A percentile compares a stretch with the other conserved stretches of the same genome.
Conservation (phyloP, 2,113 vertebrate genomes). For the Strix uralensis region DNA sequence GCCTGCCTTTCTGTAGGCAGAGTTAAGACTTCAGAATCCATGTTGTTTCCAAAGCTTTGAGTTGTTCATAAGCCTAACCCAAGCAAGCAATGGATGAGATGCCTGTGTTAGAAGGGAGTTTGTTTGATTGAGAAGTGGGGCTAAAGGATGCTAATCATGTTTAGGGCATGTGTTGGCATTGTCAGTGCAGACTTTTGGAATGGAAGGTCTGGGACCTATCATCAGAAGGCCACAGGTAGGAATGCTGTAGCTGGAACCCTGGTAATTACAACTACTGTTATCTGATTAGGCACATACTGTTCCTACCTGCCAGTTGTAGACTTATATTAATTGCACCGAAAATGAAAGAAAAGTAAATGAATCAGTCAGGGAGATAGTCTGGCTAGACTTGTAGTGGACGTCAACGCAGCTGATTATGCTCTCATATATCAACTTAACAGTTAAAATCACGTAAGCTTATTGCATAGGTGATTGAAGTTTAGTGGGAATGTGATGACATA, state of each 20-base stretch:
- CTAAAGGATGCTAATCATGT: background rate
- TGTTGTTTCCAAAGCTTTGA: background rate
- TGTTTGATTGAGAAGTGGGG: background rate
- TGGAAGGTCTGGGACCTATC: background rate
- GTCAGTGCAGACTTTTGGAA: background rate
- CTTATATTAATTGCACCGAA: background rate
- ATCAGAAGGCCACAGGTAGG: background rate
- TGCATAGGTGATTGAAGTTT: background rate
- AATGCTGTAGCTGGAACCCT: background rate
- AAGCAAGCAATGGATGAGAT: background rate
- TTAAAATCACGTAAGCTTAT: background rate
- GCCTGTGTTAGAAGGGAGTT: background rate
- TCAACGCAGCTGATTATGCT: background rate
- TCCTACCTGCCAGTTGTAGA: background rate
- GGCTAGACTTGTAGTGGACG: background rate
- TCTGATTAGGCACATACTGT: background rate
- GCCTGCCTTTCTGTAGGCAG: background rate
- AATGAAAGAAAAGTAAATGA: background rate
- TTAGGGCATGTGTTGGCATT: background rate
- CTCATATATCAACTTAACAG: background rate
- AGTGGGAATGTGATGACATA: background rate
- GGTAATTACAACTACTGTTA: background rate
- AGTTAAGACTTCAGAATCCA: background rate
- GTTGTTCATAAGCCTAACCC: background rate
- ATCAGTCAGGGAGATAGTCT: background rate